Conservation (phyloP, 2,797 vertebrate genomes). For the Clarias fuscus region DNA sequence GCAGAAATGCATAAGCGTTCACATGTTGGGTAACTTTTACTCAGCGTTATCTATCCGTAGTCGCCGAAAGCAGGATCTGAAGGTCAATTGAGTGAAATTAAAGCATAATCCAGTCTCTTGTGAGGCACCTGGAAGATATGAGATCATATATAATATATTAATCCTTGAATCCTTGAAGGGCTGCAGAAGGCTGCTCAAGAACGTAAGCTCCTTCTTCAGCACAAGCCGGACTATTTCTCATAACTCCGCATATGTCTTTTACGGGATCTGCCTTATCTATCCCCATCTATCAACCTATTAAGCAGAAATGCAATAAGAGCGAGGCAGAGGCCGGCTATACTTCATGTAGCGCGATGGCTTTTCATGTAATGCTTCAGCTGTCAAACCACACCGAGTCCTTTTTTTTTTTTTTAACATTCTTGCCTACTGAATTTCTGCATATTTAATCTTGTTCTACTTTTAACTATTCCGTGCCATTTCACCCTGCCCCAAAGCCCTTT, state of each 20-base stretch:
- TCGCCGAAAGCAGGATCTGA: neutral
- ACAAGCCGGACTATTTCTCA: neutral
- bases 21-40: neutral
- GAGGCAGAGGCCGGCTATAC: neutral
- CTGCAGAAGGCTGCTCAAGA: neutral
- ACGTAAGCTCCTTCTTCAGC: neutral
- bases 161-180: neutral
- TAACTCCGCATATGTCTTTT: constrained; percentile 4
- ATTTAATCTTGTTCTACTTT: neutral
- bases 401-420: neutral
- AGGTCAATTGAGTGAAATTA: neutral
- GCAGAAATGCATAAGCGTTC: neutral
- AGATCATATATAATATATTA: neutral
- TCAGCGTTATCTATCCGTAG: neutral
- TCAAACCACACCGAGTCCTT: neutral
- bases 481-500: neutral
- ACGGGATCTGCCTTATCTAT: neutral
- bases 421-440: neutral
- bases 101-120: neutral
- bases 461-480: neutral
- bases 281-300: neutral
- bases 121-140: neutral
- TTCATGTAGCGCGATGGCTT: neutral
- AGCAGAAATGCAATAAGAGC: neutral
- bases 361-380: neutral